Percentiles rank a stretch among this genome's conserved stretches.
Evolutionary conservation across 2,113 vertebrate species (phyloP).

Genomic region (Gymnorhina tibicen): DNA sequence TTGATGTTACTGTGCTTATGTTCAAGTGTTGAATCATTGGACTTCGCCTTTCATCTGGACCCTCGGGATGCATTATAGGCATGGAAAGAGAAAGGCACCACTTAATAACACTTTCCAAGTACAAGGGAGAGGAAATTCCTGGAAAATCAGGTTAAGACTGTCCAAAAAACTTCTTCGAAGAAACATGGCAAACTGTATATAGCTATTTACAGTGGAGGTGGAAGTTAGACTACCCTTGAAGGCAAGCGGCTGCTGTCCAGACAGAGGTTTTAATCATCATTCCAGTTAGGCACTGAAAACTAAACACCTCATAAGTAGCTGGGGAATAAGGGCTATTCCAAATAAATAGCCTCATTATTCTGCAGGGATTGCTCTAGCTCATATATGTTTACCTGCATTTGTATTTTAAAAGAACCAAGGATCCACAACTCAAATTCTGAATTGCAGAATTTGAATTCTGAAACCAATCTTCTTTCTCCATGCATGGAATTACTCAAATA

Average conservation of each 20-base stretch:
- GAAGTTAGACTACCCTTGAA: conserved; percentile 14
- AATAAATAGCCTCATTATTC: conserved; percentile 24
- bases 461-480: not conserved
- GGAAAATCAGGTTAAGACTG: conserved; percentile 41
- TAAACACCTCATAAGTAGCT: conserved; percentile 6
- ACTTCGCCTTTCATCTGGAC: not conserved
- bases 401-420: not conserved
- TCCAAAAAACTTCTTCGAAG: conserved; percentile 51
- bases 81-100: conserved; percentile 53
- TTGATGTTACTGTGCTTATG: not conserved
- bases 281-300: conserved; percentile 36
- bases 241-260: conserved; percentile 18
- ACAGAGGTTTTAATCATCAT: conserved; percentile 38
- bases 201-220: conserved; percentile 34
- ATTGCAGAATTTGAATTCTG: not conserved
- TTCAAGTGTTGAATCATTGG: not conserved
- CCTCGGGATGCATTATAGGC: not conserved
- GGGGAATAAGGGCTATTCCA: not conserved
- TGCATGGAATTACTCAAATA: not conserved
- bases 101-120: conserved; percentile 49
- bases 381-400: not conserved
- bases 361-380: not conserved
- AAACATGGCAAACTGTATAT: conserved; percentile 9
- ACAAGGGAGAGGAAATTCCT: conserved; percentile 54
- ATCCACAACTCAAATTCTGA: not conserved